phyloP scores from a whole-genome alignment of 2,888 invertebrate species.

The Tipula helvola region DNA sequence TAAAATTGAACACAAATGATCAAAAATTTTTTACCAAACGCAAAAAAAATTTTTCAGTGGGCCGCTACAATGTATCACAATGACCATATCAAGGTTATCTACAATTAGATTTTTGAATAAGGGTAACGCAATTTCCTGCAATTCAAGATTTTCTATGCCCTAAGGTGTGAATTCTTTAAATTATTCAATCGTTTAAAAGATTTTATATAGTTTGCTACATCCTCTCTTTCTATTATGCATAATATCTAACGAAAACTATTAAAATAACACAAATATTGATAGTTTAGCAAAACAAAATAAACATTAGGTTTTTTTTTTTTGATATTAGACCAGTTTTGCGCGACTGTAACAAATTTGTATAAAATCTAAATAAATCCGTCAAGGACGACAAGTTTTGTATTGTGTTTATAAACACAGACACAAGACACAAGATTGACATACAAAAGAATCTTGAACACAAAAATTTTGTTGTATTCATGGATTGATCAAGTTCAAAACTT shows the following conservation, averaged over 20 bases:
- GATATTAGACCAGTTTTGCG: not conserved
- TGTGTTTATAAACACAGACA: not conserved
- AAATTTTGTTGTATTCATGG: not conserved
- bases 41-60: not conserved
- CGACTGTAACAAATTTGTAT: not conserved
- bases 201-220: not conserved
- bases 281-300: not conserved
- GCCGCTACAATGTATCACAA: not conserved
- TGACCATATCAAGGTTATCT: not conserved
- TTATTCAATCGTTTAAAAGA: not conserved
- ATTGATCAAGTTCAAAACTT: not conserved
- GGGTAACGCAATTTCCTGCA: not conserved
- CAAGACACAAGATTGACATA: not conserved
- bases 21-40: not conserved
- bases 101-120: not conserved
- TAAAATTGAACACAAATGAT: not conserved
- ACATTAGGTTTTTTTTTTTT: not conserved
- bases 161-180: not conserved
- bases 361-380: not conserved
- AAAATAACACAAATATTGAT: not conserved
- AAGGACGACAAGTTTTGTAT: not conserved
- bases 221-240: not conserved
- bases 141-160: not conserved
- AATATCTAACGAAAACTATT: not conserved
- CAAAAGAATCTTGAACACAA: not conserved